These are phyloP conservation scores for Galaxea fascicularis DNA, from an alignment of 92 coral and sea anemone genomes.

Conservation along the genomic window DNA sequence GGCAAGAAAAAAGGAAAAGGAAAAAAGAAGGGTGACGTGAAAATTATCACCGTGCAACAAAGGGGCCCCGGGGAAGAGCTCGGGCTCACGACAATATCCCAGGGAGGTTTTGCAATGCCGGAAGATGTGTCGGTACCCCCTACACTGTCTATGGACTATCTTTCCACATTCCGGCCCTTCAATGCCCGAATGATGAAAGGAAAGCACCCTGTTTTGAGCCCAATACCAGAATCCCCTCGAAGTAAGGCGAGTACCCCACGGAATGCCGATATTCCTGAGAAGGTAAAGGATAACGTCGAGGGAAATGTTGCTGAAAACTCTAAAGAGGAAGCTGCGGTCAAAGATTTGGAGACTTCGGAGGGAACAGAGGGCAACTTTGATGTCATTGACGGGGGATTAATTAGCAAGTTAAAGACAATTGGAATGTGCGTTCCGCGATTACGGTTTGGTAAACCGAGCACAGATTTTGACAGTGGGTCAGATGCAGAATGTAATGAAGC, in stretches of 20 bases:
- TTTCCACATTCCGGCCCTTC: slow-evolving; percentile 50
- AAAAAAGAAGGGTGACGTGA: slow-evolving; percentile 51
- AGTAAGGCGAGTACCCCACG: slow-evolving; percentile 18
- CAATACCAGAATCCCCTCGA: slow-evolving; percentile 91
- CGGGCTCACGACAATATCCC: slow-evolving; percentile 30
- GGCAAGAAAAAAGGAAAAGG: slow-evolving; percentile 62
- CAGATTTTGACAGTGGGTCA: slow-evolving; percentile 46
- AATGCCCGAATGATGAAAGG: slow-evolving; percentile 61
- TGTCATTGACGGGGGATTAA: slow-evolving; percentile 83
- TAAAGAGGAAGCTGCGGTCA: background rate
- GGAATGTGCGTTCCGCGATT: slow-evolving; percentile 78
- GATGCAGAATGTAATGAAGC: slow-evolving; percentile 5
- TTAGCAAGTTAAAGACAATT: slow-evolving; percentile 39
- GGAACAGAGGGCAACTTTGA: slow-evolving; percentile 57
- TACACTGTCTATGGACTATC: slow-evolving; percentile 57
- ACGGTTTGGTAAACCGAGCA: slow-evolving; percentile 16
- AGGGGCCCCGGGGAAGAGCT: slow-evolving; percentile 50
- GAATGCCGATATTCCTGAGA: background rate
- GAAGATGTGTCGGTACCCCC: slow-evolving; percentile 75
- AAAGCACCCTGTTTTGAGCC: slow-evolving; percentile 72
- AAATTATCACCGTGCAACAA: slow-evolving; percentile 85
- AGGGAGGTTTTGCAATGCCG: slow-evolving; percentile 46
- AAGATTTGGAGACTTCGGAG: background rate
- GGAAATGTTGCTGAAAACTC: no score
- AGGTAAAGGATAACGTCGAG: background rate